Evolutionary conservation across 1,140 invertebrate species (phyloP).

Genomic region (Drosophila biarmipes): DNA sequence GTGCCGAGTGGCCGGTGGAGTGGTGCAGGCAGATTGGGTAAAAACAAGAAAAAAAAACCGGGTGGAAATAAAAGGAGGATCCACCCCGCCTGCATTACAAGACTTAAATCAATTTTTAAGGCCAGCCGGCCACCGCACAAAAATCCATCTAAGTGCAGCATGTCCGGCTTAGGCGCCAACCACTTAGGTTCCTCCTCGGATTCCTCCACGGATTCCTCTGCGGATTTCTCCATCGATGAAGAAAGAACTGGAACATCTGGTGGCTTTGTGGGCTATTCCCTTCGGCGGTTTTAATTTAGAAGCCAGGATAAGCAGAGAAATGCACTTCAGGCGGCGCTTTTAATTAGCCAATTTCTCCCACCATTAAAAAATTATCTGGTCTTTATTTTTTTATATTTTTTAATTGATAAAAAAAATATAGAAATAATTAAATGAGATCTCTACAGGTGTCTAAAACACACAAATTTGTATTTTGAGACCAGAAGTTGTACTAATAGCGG

Average conservation of each 20-base stretch:
- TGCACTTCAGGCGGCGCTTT: neutral
- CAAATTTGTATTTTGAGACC: no score
- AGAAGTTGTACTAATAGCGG: no score
- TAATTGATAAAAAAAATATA: no score
- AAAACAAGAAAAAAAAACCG: slow-evolving; percentile 4
- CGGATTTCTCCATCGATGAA: neutral
- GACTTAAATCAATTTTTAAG: slow-evolving; percentile 75
- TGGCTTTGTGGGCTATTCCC: neutral
- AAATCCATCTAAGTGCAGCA: slow-evolving; percentile 51
- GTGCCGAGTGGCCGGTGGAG: neutral
- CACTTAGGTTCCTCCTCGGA: neutral
- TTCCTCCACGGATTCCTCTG: neutral
- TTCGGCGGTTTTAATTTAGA: neutral
- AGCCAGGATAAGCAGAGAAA: neutral
- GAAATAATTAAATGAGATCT: no score
- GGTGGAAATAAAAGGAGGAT: neutral
- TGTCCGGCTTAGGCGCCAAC: slow-evolving; percentile 32
- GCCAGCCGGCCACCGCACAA: slow-evolving; percentile 23
- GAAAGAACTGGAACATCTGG: neutral
- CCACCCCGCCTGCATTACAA: slow-evolving; percentile 52
- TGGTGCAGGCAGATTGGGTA: neutral
- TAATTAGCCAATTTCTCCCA: neutral
- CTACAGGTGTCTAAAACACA: no score
- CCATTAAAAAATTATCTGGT: neutral
- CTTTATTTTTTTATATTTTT: neutral